Percentiles rank a stretch among this genome's conserved stretches.
phyloP scores from a whole-genome alignment of 2,113 vertebrate genomes.

The Paralichthys olivaceus region DNA sequence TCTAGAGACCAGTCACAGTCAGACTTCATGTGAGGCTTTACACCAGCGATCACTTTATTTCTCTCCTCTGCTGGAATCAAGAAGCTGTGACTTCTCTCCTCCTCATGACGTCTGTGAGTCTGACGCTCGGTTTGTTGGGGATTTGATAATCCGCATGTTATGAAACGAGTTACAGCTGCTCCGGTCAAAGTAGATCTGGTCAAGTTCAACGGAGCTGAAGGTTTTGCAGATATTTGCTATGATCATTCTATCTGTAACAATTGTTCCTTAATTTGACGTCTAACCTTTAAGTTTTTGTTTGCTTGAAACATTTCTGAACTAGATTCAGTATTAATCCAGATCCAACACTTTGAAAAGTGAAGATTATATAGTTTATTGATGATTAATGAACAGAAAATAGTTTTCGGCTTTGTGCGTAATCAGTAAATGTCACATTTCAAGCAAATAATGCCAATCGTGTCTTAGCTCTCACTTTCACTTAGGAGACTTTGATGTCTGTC shows the following conservation, averaged over 20 bases:
- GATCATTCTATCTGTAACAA: background rate
- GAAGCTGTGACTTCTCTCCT: background rate
- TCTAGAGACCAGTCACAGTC: background rate
- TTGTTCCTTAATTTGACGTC: no score
- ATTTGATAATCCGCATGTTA: conserved; percentile 2
- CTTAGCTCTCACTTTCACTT: background rate
- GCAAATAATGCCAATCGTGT: background rate
- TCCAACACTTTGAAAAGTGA: no score
- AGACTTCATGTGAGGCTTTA: background rate
- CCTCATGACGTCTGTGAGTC: conserved; percentile 65
- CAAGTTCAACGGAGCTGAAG: background rate
- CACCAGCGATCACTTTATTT: background rate
- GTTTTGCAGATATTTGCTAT: background rate
- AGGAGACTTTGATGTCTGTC: no score
- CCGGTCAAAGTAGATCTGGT: background rate
- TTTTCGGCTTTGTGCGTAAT: background rate
- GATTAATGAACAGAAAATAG: no score
- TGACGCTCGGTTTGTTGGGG: background rate
- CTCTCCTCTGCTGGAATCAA: background rate
- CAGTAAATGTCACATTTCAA: background rate
- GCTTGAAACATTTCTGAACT: no score
- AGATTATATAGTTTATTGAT: no score
- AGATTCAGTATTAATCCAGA: background rate
- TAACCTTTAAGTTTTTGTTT: background rate
- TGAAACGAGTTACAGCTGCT: conserved; percentile 42